Conservation (phyloP, 2,888 invertebrate species). For the Tupiocoris notatus region DNA sequence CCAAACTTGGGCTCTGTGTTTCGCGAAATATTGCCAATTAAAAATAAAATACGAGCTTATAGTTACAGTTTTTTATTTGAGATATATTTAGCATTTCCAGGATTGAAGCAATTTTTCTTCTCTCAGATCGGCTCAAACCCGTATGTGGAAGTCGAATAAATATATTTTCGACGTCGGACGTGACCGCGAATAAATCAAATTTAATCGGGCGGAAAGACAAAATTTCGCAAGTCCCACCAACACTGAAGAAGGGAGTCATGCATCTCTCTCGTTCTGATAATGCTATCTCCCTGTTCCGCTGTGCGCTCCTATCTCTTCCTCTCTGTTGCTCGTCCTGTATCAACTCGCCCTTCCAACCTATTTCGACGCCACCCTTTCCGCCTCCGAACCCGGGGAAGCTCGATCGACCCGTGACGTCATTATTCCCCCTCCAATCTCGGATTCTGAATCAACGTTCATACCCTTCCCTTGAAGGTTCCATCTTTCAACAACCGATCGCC, state of each 20-base stretch:
- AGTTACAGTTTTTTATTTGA: too few species aligned
- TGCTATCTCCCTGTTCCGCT: not conserved
- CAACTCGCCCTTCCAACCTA: not conserved
- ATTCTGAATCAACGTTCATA: conserved; percentile 18
- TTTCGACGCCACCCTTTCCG: not conserved
- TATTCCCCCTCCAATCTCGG: conserved; percentile 21
- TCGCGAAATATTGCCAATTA: too few species aligned
- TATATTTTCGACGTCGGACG: too few species aligned
- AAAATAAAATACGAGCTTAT: too few species aligned
- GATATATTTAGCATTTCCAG: too few species aligned
- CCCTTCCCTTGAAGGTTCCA: not conserved
- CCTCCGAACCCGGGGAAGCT: conserved; percentile 21
- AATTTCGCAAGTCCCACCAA: not conserved
- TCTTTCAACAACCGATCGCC: conserved; percentile 17
- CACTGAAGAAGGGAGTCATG: not conserved
- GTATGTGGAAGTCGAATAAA: too few species aligned
- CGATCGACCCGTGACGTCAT: conserved; percentile 40
- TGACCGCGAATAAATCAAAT: too few species aligned
- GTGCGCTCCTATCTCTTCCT: not conserved
- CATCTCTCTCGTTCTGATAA: not conserved
- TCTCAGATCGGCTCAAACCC: too few species aligned
- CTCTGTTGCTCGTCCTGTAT: not conserved
- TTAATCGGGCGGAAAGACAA: too few species aligned
- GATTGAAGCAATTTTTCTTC: too few species aligned
- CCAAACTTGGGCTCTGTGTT: too few species aligned